These are phyloP conservation scores for Enchytraeus crypticus DNA, from an alignment of 2,888 invertebrate species.

Conservation along the genomic window DNA sequence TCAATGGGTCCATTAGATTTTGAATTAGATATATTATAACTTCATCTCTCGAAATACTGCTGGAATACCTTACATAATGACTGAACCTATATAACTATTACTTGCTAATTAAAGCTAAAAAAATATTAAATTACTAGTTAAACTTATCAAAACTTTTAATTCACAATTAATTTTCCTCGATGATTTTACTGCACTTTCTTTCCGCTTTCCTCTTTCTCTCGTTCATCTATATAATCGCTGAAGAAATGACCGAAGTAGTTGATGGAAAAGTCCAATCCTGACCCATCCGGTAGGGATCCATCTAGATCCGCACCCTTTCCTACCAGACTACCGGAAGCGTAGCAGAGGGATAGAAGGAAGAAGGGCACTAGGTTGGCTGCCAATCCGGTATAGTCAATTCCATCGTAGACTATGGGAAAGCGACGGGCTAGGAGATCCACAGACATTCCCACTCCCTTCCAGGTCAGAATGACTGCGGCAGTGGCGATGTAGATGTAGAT, in stretches of 20 bases:
- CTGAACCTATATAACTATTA: no score
- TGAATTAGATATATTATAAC: no score
- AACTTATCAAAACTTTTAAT: no score
- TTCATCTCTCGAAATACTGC: no score
- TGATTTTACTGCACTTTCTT: no score
- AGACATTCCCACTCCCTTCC: conserved; percentile 20
- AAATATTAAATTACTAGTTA: no score
- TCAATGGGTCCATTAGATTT: no score
- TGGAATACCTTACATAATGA: no score
- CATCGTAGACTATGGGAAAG: conserved; percentile 11
- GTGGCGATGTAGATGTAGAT: conserved; percentile 19
- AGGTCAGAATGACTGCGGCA: conserved; percentile 19
- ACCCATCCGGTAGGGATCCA: conserved; percentile 8
- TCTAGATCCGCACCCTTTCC: conserved; percentile 19
- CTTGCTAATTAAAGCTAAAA: no score
- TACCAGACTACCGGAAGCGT: conserved; percentile 16
- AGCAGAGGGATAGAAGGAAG: conserved; percentile 10
- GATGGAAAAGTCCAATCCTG: conserved; percentile 13
- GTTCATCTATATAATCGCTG: background rate
- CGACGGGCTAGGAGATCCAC: conserved; percentile 9
- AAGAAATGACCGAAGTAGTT: conserved; percentile 12
- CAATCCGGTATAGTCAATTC: conserved; percentile 9
- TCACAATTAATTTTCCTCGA: no score
- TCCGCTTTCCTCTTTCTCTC: background rate
- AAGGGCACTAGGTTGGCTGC: conserved; percentile 11